Percentiles rank a stretch among this genome's conserved stretches.
Conservation (phyloP, 1,140 invertebrate genomes). For the Drosophila pruinosa region DNA sequence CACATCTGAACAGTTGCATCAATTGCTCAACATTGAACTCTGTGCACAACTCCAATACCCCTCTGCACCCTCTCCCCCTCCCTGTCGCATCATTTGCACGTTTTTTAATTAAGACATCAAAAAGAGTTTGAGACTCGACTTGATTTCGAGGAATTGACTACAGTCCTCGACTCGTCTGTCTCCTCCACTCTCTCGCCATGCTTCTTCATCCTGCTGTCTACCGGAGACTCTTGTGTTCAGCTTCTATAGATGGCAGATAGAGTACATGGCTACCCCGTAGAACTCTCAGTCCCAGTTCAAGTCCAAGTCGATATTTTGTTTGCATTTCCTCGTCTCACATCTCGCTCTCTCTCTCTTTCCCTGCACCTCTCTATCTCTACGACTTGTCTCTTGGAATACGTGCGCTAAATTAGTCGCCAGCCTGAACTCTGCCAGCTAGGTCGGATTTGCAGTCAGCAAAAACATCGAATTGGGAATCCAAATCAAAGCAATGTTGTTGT, state of each 20-base stretch:
- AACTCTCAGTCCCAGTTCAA: background rate
- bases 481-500: background rate
- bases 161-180: slow-evolving; percentile 17
- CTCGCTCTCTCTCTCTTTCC: background rate
- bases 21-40: slow-evolving; percentile 82
- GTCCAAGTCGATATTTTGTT: slow-evolving; percentile 22
- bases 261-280: slow-evolving; percentile 42
- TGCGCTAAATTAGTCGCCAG: slow-evolving; percentile 42
- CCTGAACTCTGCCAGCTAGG: slow-evolving; percentile 13
- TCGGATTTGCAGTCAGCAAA: background rate
- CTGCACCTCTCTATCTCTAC: background rate
- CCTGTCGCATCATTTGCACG: slow-evolving; percentile 70
- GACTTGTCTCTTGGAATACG: slow-evolving; percentile 2
- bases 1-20: slow-evolving; percentile 81
- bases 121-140: slow-evolving; percentile 76
- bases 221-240: slow-evolving; percentile 19
- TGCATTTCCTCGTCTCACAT: background rate
- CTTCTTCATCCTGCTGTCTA: background rate
- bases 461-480: background rate
- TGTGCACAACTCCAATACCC: slow-evolving; percentile 31
- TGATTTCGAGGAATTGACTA: slow-evolving; percentile 78
- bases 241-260: slow-evolving; percentile 54
- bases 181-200: background rate
- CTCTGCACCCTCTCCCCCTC: background rate
- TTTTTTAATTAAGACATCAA: slow-evolving; percentile 82